A percentile compares a stretch with the other conserved stretches of the same genome.
These are phyloP conservation scores for Brotula barbata DNA, from an alignment of 2,797 vertebrate genomes.

Conservation along the genomic window DNA sequence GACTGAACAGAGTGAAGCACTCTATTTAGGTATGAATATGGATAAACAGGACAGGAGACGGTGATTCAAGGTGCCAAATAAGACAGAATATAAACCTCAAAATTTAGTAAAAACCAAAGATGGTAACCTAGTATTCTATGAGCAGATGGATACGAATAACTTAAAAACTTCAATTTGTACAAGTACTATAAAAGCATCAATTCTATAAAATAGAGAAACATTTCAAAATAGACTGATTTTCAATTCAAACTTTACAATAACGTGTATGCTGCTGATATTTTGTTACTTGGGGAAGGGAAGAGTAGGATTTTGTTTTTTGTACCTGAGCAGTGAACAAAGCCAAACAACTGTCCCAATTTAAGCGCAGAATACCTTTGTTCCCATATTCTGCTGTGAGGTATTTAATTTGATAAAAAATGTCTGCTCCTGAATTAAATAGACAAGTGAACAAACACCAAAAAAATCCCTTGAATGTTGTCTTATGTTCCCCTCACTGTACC, in stretches of 20 bases:
- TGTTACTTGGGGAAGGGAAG: slow-evolving; percentile 56
- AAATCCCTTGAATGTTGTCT: slow-evolving; percentile 61
- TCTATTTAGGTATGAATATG: slow-evolving; percentile 26
- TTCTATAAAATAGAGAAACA: slow-evolving; percentile 77
- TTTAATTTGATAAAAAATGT: slow-evolving; percentile 53
- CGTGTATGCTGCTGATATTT: slow-evolving; percentile 64
- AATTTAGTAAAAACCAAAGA: slow-evolving; percentile 53
- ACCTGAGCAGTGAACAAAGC: slow-evolving; percentile 75
- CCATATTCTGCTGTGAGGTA: slow-evolving; percentile 61
- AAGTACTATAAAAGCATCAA: slow-evolving; percentile 76
- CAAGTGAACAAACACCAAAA: slow-evolving; percentile 46
- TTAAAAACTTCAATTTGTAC: slow-evolving; percentile 75
- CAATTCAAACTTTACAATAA: slow-evolving; percentile 74
- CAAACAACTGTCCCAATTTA: slow-evolving; percentile 59
- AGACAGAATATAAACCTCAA: slow-evolving; percentile 42
- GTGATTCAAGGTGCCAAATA: slow-evolving; percentile 54
- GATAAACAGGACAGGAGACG: slow-evolving; percentile 56
- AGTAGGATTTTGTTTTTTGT: slow-evolving; percentile 46
- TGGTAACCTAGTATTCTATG: slow-evolving; percentile 57
- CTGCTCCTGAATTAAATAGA: slow-evolving; percentile 62
- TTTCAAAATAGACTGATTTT: slow-evolving; percentile 74
- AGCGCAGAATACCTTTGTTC: slow-evolving; percentile 62
- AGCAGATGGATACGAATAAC: slow-evolving; percentile 69
- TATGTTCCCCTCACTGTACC: slow-evolving; percentile 64
- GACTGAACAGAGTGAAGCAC: slow-evolving; percentile 47